Evolutionary conservation across 2,888 invertebrate genomes (phyloP), one percentile per base, ranked within the genome.

Genomic region (Thalpophila matura): DNA sequence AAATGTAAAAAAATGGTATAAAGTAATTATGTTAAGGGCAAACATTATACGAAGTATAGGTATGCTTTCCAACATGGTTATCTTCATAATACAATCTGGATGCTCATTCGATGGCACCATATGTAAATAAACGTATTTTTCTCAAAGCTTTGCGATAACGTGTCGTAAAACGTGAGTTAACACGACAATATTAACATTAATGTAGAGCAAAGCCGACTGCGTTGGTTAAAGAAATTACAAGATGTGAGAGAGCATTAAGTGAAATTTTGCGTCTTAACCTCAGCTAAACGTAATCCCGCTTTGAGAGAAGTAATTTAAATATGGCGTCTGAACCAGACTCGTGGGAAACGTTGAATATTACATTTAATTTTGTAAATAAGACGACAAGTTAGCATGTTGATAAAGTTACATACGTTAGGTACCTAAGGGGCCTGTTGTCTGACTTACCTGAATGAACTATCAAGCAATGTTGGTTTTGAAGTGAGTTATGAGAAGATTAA

Each of bases 281-380:
- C 78, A 49, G 81, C 76, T 81, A 82, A 82, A 83, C 64, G 77
- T 82, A 83, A 84, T 85, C 81, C 73, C 71, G 70, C 78, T 80
- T 79, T 79, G 78, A 83, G 82, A 70, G 80, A 82, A 81, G 82
- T 84, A 80, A 83, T 84, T 86, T 82, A 78, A 84, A 86, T 83
- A 81, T 79, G 76, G 64, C 72, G 73, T 67, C 66, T 63, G 59
- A 51, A 43, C 70, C 71, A 62, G 63, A 57, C 71, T 62, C 73
- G 68, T 67, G 67, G 73, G 74, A 78, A 77, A 80, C 57, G 82
- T 77, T 68, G 82, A 72, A 80, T 83, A 83, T 83, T 82, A 83
- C 79, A 79, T 85, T 81, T n/a, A n/a, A n/a, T n/a, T n/a, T n/a
- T 79, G 81, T 82, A 83, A 84, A 86, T 84, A 83, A 79, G 74